Base-by-base conservation (phyloP, 2,888 invertebrate genomes). In the Tridacna gigas region DNA sequence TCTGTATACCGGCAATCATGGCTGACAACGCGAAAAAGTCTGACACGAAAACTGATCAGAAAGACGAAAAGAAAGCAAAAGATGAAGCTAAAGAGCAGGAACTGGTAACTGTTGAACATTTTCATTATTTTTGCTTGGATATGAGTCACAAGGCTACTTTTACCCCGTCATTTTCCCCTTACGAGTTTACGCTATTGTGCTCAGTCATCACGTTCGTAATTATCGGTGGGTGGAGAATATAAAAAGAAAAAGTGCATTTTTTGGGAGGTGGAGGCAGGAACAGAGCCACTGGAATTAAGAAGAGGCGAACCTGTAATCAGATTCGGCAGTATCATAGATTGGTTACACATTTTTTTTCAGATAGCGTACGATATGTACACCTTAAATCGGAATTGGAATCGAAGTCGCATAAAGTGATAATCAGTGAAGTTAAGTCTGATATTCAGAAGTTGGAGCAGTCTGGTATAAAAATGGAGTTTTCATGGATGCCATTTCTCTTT, bases 11-110 rank as follows among this genome's bases (percentile, higher is more conserved):
- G 87, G 88, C 84, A 91, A 92, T 88, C 85, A 93, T 93, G 93
- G 93, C 93, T 85, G 95, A 94, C 88, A 95, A 94, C 56, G 51
- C 71, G 11, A 95, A 95, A 90, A 91, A 93, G 83, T 60, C 95
- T 94, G 89, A 92, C 92, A 60, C 95, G 94, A 87, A 75, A 74
- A 78, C 82, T 94, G 89, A 95, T 95, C 86, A 94, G 93, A 87
- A 95, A 84, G 92, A 95, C 85, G 95, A 94, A 90, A 95, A 95
- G 95, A 95, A 90, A 74, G 95, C 90, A 60, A 95, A 90, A 75
- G 95, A 91, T 71, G 92, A 93, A 69, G 91, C 92, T 47, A 93
- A 94, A 84, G 94, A 96, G 88, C 95, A 94, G 86, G 96, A 96
- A 84, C 88, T 96, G 95, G 93, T 93, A 86, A 18, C 2, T 37